Base-by-base conservation (phyloP, 2,797 vertebrate species). In the Malurus splendens region DNA sequence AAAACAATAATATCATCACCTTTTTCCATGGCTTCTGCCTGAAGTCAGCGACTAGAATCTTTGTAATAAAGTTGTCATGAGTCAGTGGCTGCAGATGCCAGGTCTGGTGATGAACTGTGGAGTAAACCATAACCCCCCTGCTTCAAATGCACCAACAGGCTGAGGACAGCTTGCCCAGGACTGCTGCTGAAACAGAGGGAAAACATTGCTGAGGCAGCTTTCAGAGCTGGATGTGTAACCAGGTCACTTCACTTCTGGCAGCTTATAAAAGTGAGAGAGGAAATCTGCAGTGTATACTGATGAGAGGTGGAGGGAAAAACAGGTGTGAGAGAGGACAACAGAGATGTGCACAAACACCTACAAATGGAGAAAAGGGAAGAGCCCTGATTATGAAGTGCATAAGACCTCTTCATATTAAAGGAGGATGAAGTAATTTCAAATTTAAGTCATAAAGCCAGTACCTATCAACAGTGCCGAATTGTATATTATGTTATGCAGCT, bases 171-270 rank as follows among this genome's bases (percentile, higher is more conserved):
- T 52, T 1, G 0, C 57, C 47, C 64, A 85, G 42, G 32, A 47
- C 62, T 86, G 61, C 67, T 82, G 52, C 62, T 59, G 68, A 39
- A 80, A 55, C 61, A 38, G 93, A 91, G 62, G 88, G 91, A 94
- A 90, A 93, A 56, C 48, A n/a, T 25, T 95, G 94, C 90, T 94
- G 89, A 93, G 61, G 83, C 82, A 92, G 90, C 92, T 95, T 67
- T 56, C 9, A 6, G 86, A 73, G 77, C 54, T 94, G 91, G 45
- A 80, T 12, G 2, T 51, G 50, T 77, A 94, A 77, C 74, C 92
- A 94, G 87, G 79, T 87, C 92, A 91, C 62, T 93, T 86, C 84
- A 90, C 47, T 91, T 93, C 82, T 96, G 94, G 92, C 77, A 95
- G 77, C 47, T 80, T 88, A 70, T 86, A 75, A 93, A 94, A 93